Conservation (phyloP, 2,113 vertebrate species). For the Todiramphus saurophagus region DNA sequence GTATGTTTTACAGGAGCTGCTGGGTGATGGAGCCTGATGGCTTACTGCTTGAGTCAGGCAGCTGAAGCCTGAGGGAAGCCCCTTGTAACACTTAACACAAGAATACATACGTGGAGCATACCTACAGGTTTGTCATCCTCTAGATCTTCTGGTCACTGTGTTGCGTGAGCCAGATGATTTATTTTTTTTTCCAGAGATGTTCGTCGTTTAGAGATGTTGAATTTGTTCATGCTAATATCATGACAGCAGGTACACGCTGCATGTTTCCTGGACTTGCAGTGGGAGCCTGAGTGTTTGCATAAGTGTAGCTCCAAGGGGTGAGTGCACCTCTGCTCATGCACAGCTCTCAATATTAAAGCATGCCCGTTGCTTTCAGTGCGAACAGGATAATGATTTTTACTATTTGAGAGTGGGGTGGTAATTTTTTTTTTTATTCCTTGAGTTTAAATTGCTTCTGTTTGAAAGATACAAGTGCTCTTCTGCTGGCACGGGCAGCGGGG, state of each 20-base stretch:
- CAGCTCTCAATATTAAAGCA: background rate
- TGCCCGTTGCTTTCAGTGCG: slow-evolving; percentile 13
- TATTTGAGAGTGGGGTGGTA: slow-evolving; percentile 7
- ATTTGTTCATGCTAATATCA: background rate
- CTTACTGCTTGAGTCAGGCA: background rate
- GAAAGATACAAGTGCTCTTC: slow-evolving; percentile 33
- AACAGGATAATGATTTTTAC: slow-evolving; percentile 46
- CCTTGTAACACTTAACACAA: background rate
- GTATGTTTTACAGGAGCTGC: background rate
- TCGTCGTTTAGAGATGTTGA: background rate
- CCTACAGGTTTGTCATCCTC: background rate
- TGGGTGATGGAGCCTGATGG: background rate
- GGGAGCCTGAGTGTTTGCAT: background rate
- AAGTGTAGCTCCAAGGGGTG: background rate
- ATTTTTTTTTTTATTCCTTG: slow-evolving; percentile 58
- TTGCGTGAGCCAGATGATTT: background rate
- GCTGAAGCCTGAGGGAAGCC: background rate
- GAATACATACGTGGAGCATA: background rate
- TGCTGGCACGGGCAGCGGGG: slow-evolving; percentile 6
- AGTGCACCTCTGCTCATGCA: background rate
- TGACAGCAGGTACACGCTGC: background rate
- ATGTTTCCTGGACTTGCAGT: background rate
- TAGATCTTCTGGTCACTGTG: background rate
- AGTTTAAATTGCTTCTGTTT: slow-evolving; percentile 56
- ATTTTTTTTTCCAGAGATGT: background rate